Base-by-base conservation (phyloP, 2,797 vertebrate genomes). In the Synanceia verrucosa region DNA sequence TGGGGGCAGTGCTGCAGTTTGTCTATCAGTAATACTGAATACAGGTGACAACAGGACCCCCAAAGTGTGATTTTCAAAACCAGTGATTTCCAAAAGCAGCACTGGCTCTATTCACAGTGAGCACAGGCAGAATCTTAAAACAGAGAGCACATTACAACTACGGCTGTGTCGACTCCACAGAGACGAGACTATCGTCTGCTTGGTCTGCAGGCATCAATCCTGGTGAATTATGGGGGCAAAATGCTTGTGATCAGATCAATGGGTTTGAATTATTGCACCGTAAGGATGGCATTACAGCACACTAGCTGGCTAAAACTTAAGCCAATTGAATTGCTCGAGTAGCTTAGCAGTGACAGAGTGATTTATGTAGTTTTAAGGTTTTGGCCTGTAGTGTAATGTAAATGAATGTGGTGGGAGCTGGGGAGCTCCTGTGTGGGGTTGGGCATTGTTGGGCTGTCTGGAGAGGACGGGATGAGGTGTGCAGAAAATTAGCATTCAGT, bases 171-270 rank as follows among this genome's bases (percentile, higher is more conserved):
- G 8, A 53, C 62, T 61, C 71, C 61, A 53, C 58, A 52, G 70
- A 73, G 61, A 84, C 69, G 51, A 72, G 84, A 58, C 50, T 55
- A 70, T 73, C 70, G 55, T 83, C 53, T 53, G 65, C 65, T 57
- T 2, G 10, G 8, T 70, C 59, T 78, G 62, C 71, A 71, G 73
- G 58, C 31, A 69, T 79, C 70, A 79, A 31, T 44, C 50, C 58
- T 47, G 52, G 50, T 76, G 85, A 84, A 82, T 87, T 80, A 78
- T 73, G 53, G 53, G 53, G 33, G 66, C 46, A 73, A 78, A 64
- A 81, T 67, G 79, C 65, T 81, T 86, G 81, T 83, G 84, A 88
- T 90, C 86, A 90, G 82, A 90, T 91, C 88, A 88, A 74, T 87
- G 84, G 62, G 31, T 88, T 72, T 86, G 86, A 91, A 81, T 87